Percentiles rank a stretch among this genome's conserved stretches.
Conservation (phyloP, 1,140 invertebrate genomes). For the Oryctes rhinoceros region DNA sequence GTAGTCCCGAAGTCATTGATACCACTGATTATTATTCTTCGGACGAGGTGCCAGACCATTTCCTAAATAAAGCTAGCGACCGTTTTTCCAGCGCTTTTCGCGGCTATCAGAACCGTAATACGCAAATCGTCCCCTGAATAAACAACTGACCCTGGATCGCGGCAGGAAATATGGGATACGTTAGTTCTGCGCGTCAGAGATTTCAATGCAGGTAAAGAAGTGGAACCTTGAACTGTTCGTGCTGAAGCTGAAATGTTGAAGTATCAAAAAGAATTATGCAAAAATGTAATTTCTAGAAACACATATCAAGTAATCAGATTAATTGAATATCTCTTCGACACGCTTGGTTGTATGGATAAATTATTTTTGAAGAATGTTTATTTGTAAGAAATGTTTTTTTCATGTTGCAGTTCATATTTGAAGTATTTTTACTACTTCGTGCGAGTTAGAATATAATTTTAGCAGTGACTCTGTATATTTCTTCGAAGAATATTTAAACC, state of each 20-base stretch:
- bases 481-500: too few species aligned
- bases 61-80: slow-evolving; percentile 35
- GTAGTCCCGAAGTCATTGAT: slow-evolving; percentile 42
- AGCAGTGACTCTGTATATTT: too few species aligned
- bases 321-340: too few species aligned
- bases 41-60: slow-evolving; percentile 31
- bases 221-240: background rate
- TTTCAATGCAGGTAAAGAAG: background rate
- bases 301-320: too few species aligned
- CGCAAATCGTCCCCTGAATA: background rate
- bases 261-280: too few species aligned
- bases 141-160: background rate
- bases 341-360: too few species aligned
- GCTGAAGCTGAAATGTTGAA: background rate
- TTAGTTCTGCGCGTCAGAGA: background rate
- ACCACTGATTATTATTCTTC: slow-evolving; percentile 36
- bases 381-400: too few species aligned
- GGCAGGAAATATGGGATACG: background rate
- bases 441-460: too few species aligned
- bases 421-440: too few species aligned
- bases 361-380: too few species aligned
- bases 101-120: background rate
- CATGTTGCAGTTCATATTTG: too few species aligned
- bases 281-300: too few species aligned
- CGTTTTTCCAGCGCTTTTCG: background rate